Evolutionary conservation across 2,888 invertebrate species (phyloP).

Genomic region (Drosophila nigritarsus): DNA sequence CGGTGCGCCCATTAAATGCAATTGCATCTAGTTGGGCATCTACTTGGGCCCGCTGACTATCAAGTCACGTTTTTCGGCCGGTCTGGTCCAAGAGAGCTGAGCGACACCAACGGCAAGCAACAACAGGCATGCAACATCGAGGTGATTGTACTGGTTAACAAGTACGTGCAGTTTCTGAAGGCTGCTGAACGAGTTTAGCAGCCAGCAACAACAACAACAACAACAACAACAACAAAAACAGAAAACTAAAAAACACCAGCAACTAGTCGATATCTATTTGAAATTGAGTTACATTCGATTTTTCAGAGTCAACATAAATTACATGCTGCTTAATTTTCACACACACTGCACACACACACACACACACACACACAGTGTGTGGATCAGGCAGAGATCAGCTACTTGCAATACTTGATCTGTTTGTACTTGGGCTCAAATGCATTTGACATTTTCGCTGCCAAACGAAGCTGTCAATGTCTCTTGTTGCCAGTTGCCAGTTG

Average conservation of each 20-base stretch:
- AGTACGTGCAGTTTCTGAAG: constrained; percentile 78
- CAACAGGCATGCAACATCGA: constrained; percentile 25
- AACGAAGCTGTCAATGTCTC: constrained; percentile 30
- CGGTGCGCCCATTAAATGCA: constrained; percentile 75
- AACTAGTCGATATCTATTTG: constrained; percentile 57
- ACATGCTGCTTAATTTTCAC: constrained; percentile 70
- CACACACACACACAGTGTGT: constrained; percentile 9
- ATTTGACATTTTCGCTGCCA: constrained; percentile 56
- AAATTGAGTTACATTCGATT: constrained; percentile 75
- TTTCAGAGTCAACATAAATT: constrained; percentile 79
- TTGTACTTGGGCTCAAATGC: constrained; percentile 9
- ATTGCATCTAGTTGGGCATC: constrained; percentile 69
- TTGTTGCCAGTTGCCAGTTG: constrained; percentile 25
- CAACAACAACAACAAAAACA: not conserved
- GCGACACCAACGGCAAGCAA: not conserved
- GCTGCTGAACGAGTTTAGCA: constrained; percentile 71
- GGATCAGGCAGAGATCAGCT: constrained; percentile 7
- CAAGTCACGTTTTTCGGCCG: constrained; percentile 72
- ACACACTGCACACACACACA: constrained; percentile 22
- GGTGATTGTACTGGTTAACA: constrained; percentile 77
- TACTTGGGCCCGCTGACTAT: constrained; percentile 43
- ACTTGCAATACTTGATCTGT: constrained; percentile 1
- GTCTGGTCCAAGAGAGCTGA: constrained; percentile 39
- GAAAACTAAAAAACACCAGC: not conserved
- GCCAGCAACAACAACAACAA: too few relatives aligned